Base-by-base conservation (phyloP, 2,888 invertebrate genomes). In the Prostheceraeus crozeri region DNA sequence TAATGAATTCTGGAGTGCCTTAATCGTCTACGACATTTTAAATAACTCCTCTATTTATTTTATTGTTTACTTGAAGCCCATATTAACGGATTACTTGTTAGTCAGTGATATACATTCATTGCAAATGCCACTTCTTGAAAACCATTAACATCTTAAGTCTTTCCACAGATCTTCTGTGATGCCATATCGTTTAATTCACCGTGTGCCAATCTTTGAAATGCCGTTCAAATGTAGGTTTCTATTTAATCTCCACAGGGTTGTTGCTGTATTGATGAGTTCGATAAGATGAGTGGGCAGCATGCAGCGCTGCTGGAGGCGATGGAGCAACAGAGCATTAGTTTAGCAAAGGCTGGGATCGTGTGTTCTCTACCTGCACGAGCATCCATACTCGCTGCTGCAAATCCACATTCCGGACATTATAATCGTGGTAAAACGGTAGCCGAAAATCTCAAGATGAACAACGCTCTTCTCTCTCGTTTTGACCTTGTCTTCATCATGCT, bases 181-280 rank as follows among this genome's bases (percentile, higher is more conserved):
- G 33, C n/a, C n/a, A 33, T 33, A 33, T 11, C 33, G n/a, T 33
- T 33, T n/a, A 33, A 33, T 33, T 33, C n/a, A 33, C 33, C n/a
- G 10, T 10, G 33, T 11, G n/a, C n/a, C n/a, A 33, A 33, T 33
- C n/a, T 33, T 11, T n/a, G 33, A 33, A 33, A 11, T 33, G 10
- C n/a, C n/a, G 10, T 33, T 11, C 10, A 33, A 11, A 11, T 33
- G 33, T 33, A 11, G 33, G 10, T 33, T 33, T 11, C 40, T 16
- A 14, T 16, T 23, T 54, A 10, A 11, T 10, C 33, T n/a, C 25
- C 3, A 35, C 35, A 83, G 67, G 93, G 93, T 0, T 84, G 85
- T 63, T 94, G 91, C 73, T 89, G 89, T 68, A 87, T 94, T 46
- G 94, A 94, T 74, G 93, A 94, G 77, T 86, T 94, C 70, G 94